Base-by-base conservation (phyloP, 2,888 invertebrate genomes). In the Xiphydria camelus region DNA sequence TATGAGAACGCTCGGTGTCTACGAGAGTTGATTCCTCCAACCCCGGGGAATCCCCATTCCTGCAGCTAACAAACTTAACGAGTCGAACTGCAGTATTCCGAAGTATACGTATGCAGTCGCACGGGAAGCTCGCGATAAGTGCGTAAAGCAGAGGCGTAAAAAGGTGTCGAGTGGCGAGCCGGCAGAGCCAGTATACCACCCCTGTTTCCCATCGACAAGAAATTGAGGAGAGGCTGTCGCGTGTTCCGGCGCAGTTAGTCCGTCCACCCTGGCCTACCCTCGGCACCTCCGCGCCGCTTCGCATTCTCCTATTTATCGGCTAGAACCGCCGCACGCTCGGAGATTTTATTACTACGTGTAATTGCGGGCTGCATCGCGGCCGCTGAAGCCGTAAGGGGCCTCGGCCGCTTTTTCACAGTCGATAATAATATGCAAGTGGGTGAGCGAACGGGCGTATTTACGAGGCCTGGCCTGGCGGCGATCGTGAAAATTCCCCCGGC, bases 181-280 rank as follows among this genome's bases (percentile, higher is more conserved):
- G n/a, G n/a, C n/a, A n/a, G n/a, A n/a, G n/a, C n/a, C n/a, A n/a
- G n/a, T n/a, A n/a, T n/a, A n/a, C n/a, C n/a, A n/a, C n/a, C n/a
- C n/a, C 10, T 26, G 29, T 7, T 5, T 10, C 29, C 14, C 4
- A 7, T 29, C 15, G 12, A 6, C 14, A 29, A 10, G 12, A 6
- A 10, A 29, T 29, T 29, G 29, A 29, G 12, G 29, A 29, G 9
- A 23, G 54, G 57, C 55, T 58, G 52, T 66, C 61, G 68, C 68
- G 66, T 67, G 65, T 60, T 54, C 53, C 45, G 21, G 50, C 43
- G 63, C 63, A 60, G 62, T 69, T 66, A 67, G 47, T 47, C 42
- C 49, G 36, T 43, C 29, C 37, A 48, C 51, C 54, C 53, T 50
- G 51, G 45, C 41, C 35, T 32, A 44, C 49, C 37, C 33, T 45